Base-by-base conservation (phyloP, 2,888 invertebrate genomes). In the Drosophila borborema region DNA sequence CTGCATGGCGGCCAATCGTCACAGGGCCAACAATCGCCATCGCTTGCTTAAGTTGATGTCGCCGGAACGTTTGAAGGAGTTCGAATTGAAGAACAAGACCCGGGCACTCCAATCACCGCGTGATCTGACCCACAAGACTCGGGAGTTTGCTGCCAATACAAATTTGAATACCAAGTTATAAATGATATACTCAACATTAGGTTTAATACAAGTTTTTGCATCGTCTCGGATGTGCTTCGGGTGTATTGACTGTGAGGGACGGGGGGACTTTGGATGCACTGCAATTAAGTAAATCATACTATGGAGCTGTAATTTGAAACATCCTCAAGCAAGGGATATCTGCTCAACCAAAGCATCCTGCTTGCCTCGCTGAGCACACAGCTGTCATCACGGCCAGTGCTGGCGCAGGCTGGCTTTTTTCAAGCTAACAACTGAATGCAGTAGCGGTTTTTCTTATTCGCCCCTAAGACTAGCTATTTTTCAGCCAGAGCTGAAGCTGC, bases 241-340 rank as follows among this genome's bases (percentile, higher is more conserved):
- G 36, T 34, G 40, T 31, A 23, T 23, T 8, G 23, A 4, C 23
- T 23, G 23, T 54, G 23, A 0, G 46, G 34, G 28, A 14, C 4
- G 20, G 2, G 18, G 20, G 20, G n/a, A 8, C 46, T 40, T 3
- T 38, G 59, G 31, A n/a, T 54, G n/a, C 23, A 28, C 48, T 64
- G 87, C 87, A 84, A 87, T 87, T 82, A 82, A 74, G 69, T 82
- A 82, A 78, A 78, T 80, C 86, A 85, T 77, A 67, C 76, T 34
- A 66, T 74, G 72, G 70, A 80, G 68, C 59, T 81, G 80, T 84
- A 79, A 85, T 83, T 85, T 86, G 84, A 67, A 72, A 77, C 80
- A 81, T 77, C 73, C 89, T 74, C 34, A 20, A 41, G 40, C 68
- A 69, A 51, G 59, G 55, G 41, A 54, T 63, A 20, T 38, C 31